Conservation (phyloP, 53 echinoderm and acorn worm genomes). For the Apostichopus leukothele region DNA sequence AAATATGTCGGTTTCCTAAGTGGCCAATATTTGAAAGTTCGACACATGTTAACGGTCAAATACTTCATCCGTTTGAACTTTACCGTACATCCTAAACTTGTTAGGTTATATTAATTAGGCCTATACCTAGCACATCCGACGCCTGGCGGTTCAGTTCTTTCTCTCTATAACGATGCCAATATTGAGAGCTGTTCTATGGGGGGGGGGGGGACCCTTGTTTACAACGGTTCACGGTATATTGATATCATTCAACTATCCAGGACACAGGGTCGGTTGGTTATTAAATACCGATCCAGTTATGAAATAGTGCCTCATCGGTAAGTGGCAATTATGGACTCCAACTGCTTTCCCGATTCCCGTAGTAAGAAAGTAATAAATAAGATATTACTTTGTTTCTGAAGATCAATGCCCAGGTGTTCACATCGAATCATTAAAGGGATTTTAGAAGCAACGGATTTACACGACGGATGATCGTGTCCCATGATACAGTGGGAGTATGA, state of each 20-base stretch:
- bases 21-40: not conserved
- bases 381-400: slow-evolving; percentile 7
- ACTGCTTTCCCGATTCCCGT: slow-evolving; percentile 30
- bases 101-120: slow-evolving; percentile 11
- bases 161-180: not conserved
- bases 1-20: not conserved
- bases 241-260: not conserved
- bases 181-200: not conserved
- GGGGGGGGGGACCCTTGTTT: not conserved
- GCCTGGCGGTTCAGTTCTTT: not conserved
- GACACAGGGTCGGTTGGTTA: not conserved
- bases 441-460: not conserved
- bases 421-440: not conserved
- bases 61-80: not conserved
- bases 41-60: not conserved
- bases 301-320: slow-evolving; percentile 19
- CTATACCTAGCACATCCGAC: not conserved
- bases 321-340: slow-evolving; percentile 40
- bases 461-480: too few relatives aligned
- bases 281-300: slow-evolving; percentile 13
- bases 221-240: not conserved
- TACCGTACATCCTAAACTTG: not conserved
- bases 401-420: not conserved
- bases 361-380: not conserved
- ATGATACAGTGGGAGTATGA: too few relatives aligned